Evolutionary conservation across 2,113 vertebrate species (phyloP).

Genomic region (Siphamia tubifer): DNA sequence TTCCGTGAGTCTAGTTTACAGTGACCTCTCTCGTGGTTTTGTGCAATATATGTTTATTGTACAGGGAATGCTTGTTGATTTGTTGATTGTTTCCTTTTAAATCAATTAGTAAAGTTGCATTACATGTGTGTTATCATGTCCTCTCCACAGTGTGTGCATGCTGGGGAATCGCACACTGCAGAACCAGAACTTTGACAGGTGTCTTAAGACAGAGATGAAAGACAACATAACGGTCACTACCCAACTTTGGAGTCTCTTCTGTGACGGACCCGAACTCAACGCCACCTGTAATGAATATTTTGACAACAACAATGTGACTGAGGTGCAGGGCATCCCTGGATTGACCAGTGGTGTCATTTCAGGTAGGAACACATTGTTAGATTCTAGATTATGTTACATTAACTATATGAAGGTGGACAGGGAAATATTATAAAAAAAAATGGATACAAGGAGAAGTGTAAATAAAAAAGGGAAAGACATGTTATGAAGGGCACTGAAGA

Average conservation of each 20-base stretch:
- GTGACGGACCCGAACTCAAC: conserved; percentile 73
- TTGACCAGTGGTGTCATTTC: conserved; percentile 85
- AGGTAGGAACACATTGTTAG: conserved; percentile 32
- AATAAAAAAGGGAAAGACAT: too few species aligned
- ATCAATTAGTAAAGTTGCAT: too few species aligned
- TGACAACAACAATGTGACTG: conserved; percentile 83
- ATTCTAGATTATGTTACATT: too few species aligned
- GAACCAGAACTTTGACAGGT: conserved; percentile 81
- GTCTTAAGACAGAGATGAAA: conserved; percentile 79
- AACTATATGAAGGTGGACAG: too few species aligned
- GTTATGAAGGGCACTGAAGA: too few species aligned
- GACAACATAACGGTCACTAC: conserved; percentile 81
- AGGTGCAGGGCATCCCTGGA: conserved; percentile 91
- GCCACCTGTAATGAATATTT: conserved; percentile 89
- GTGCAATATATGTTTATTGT: too few species aligned
- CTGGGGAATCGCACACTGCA: conserved; percentile 92
- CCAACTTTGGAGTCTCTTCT: conserved; percentile 87
- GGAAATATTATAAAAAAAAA: too few species aligned
- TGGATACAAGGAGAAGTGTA: too few species aligned
- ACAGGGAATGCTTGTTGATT: too few species aligned
- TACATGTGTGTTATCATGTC: too few species aligned
- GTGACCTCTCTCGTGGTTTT: not conserved
- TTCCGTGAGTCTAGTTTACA: conserved; percentile 83
- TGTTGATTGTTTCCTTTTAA: too few species aligned
- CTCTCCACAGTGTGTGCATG: conserved; percentile 85